Conservation (phyloP, 2,797 vertebrate species). For the Steatocranus sp. region DNA sequence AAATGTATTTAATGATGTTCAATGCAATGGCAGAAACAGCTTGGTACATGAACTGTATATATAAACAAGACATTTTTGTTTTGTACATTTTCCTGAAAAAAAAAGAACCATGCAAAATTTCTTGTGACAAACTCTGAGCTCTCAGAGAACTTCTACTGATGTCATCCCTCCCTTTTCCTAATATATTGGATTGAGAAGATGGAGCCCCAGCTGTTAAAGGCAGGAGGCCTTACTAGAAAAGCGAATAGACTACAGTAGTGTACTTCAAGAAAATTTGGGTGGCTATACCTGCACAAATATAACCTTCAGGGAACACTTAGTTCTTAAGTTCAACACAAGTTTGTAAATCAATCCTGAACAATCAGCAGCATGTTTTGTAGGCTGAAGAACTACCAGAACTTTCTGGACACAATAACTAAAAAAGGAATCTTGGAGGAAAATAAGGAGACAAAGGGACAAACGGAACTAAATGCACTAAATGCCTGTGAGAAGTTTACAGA, state of each 20-base stretch:
- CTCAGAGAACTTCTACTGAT: not conserved
- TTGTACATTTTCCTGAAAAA: not conserved
- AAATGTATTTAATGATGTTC: not conserved
- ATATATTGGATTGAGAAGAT: not conserved
- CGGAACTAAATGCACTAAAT: not conserved
- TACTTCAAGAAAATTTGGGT: not conserved
- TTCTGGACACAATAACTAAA: not conserved
- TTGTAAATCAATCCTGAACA: not conserved
- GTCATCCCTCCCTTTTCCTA: not conserved
- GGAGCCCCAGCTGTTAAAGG: not conserved
- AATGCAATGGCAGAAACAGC: rapidly evolving
- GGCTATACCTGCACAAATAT: not conserved
- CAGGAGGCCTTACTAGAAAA: not conserved
- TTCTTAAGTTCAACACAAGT: not conserved
- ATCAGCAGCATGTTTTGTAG: not conserved
- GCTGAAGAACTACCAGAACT: not conserved
- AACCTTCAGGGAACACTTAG: not conserved
- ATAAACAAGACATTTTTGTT: not conserved
- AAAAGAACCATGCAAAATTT: not conserved
- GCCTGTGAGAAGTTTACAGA: not conserved
- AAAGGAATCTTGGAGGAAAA: not conserved
- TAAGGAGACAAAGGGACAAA: not conserved
- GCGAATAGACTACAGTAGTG: not conserved
- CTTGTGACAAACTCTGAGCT: not conserved
- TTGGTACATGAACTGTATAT: not conserved